Evolutionary conservation across 2,113 vertebrate species (phyloP).

Genomic region (Pseudois nayaur): DNA sequence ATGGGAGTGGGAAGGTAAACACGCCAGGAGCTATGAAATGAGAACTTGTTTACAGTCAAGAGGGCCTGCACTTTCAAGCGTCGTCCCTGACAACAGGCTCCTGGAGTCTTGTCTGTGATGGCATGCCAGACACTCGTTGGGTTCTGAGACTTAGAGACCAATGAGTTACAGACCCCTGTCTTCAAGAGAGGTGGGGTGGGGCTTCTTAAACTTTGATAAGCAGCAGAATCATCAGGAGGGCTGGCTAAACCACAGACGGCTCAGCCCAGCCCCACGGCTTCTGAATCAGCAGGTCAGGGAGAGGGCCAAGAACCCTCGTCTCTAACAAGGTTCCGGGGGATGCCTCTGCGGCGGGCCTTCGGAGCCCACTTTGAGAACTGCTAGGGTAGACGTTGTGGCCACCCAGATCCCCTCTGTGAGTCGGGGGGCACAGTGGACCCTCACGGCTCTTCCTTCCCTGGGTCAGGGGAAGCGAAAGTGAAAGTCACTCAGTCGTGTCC

Average conservation of each 20-base stretch:
- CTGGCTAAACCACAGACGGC: background rate
- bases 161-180: background rate
- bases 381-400: background rate
- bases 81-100: background rate
- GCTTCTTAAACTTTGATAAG: background rate
- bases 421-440: background rate
- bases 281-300: background rate
- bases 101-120: background rate
- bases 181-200: background rate
- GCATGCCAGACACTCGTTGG: background rate
- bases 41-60: background rate
- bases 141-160: background rate
- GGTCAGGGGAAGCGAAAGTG: background rate
- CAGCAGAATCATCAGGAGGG: background rate
- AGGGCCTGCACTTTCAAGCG: too few relatives aligned
- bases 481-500: background rate
- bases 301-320: fast-evolving
- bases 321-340: background rate
- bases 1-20: fast-evolving
- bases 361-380: background rate
- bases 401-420: background rate
- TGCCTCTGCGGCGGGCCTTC: background rate
- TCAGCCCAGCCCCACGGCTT: background rate
- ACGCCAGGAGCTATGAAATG: background rate
- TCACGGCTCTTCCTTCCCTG: background rate